Percentiles rank a stretch among this genome's conserved stretches.
Conservation (phyloP, 2,113 vertebrate genomes). For the Megaceryle maxima region DNA sequence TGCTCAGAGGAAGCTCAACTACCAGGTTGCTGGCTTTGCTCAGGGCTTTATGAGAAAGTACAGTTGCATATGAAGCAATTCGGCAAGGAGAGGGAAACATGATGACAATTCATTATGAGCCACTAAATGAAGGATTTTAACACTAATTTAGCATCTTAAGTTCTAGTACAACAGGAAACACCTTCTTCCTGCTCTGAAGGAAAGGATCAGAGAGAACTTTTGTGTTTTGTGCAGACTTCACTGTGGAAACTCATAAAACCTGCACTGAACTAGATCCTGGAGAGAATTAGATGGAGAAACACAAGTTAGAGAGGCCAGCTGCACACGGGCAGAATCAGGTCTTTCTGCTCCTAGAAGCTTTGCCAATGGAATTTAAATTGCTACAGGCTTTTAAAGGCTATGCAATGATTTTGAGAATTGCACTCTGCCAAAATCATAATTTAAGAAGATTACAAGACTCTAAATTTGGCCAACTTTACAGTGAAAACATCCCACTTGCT, state of each 20-base stretch:
- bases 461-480: conserved; percentile 12
- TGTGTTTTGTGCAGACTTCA: not conserved
- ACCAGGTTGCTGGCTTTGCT: not conserved
- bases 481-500: not conserved
- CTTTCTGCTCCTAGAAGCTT: not conserved
- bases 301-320: not conserved
- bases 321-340: not conserved
- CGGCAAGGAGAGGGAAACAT: not conserved
- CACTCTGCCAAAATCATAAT: conserved; percentile 33
- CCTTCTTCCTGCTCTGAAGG: not conserved
- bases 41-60: not conserved
- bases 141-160: not conserved
- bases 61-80: not conserved
- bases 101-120: not conserved
- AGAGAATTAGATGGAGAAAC: not conserved
- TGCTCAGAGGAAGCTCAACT: not conserved
- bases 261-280: not conserved
- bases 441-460: conserved; percentile 13
- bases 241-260: not conserved
- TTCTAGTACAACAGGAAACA: not conserved
- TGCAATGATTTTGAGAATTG: not conserved
- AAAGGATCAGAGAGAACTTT: not conserved
- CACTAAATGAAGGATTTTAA: not conserved
- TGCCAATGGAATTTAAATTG: conserved; percentile 25
- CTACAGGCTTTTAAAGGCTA: not conserved